These are phyloP conservation scores for Muschampia plurimacula DNA, from an alignment of 2,888 invertebrate species.

Conservation along the genomic window DNA sequence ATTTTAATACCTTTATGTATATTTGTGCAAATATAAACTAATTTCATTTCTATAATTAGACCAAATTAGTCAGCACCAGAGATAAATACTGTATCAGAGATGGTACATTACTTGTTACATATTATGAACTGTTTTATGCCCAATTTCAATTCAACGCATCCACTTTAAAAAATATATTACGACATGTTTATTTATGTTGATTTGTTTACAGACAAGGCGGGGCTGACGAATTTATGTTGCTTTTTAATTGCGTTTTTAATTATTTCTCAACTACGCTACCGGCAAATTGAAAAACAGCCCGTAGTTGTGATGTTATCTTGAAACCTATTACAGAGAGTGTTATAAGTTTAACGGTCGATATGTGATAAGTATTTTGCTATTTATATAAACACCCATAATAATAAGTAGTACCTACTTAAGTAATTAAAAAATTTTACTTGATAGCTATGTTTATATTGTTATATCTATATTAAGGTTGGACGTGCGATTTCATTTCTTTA, in stretches of 20 bases:
- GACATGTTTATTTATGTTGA: slow-evolving; percentile 64
- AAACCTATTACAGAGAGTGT: slow-evolving; percentile 49
- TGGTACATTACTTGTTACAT: not conserved
- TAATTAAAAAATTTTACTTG: too few species aligned
- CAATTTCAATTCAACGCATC: slow-evolving; percentile 27
- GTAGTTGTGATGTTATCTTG: slow-evolving; percentile 69
- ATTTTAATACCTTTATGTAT: too few species aligned
- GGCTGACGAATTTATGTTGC: slow-evolving; percentile 78
- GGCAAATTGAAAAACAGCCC: slow-evolving; percentile 75
- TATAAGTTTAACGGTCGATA: slow-evolving; percentile 34
- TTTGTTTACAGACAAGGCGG: slow-evolving; percentile 74
- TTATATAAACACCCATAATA: not conserved
- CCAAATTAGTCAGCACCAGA: not conserved
- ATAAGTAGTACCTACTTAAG: too few species aligned
- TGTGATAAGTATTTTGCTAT: slow-evolving; percentile 4
- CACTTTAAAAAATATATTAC: slow-evolving; percentile 59
- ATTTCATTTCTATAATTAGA: not conserved
- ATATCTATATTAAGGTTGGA: too few species aligned
- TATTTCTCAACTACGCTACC: slow-evolving; percentile 78
- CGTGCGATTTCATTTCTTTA: too few species aligned
- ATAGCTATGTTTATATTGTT: too few species aligned
- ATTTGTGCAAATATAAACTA: too few species aligned
- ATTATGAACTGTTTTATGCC: not conserved
- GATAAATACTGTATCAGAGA: not conserved
- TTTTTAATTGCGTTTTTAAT: slow-evolving; percentile 83